Percentiles rank a stretch among this genome's conserved stretches.
Evolutionary conservation across 2,113 vertebrate species (phyloP).

Genomic region (Bos javanicus): DNA sequence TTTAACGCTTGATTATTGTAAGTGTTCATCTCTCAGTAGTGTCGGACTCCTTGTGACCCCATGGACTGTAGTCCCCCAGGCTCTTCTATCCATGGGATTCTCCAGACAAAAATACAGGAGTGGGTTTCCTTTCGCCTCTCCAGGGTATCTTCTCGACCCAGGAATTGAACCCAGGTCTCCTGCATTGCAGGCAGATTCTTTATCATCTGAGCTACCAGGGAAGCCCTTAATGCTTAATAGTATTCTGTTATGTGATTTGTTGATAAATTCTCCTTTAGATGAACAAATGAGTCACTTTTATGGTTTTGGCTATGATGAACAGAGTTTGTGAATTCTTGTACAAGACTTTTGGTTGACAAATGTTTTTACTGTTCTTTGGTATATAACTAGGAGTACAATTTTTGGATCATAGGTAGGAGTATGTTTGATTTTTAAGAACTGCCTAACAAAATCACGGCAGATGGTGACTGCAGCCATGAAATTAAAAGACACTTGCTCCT

Average conservation of each 20-base stretch:
- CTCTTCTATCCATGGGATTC: not conserved
- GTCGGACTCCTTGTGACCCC: not conserved
- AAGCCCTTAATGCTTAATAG: not conserved
- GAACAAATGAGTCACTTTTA: not conserved
- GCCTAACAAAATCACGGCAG: not conserved
- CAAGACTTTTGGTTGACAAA: not conserved
- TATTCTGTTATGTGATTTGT: not conserved
- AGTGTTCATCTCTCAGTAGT: not conserved
- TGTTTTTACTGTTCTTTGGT: not conserved
- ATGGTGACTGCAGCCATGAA: no score
- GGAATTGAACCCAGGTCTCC: not conserved
- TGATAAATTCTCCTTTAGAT: not conserved
- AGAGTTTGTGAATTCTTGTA: not conserved
- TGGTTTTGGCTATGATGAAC: not conserved
- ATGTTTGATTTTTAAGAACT: not conserved
- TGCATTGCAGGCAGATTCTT: not conserved
- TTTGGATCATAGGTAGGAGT: not conserved
- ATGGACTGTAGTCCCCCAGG: not conserved
- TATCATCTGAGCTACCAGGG: not conserved
- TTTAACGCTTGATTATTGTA: not conserved
- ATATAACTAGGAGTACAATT: not conserved
- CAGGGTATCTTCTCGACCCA: not conserved
- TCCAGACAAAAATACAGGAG: not conserved
- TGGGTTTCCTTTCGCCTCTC: not conserved
- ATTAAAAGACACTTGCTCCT: no score